These are phyloP conservation scores for Ochropleura plecta DNA, from an alignment of 2,888 invertebrate genomes.

Conservation along the genomic window DNA sequence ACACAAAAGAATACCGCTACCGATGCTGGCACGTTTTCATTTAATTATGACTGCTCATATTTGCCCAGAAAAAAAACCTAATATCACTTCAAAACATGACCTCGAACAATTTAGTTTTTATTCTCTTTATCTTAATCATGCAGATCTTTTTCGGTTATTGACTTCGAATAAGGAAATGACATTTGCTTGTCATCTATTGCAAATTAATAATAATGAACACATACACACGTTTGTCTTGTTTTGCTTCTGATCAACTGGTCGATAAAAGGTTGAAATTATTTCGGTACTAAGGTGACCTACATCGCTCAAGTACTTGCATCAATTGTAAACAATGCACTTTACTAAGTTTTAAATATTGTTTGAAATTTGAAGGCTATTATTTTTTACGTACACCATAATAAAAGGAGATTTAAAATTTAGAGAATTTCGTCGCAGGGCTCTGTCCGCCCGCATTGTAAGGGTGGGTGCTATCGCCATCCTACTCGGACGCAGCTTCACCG, in stretches of 20 bases:
- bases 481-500: slow-evolving; percentile 91
- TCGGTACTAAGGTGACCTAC: slow-evolving; percentile 69
- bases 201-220: slow-evolving; percentile 56
- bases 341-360: slow-evolving; percentile 47
- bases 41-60: slow-evolving; percentile 27
- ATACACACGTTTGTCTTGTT: slow-evolving; percentile 55
- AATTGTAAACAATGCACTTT: slow-evolving; percentile 34
- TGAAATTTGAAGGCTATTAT: slow-evolving; percentile 50
- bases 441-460: slow-evolving; percentile 89
- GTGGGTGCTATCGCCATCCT: slow-evolving; percentile 90
- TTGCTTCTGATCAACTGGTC: slow-evolving; percentile 65
- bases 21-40: slow-evolving; percentile 1
- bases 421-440: slow-evolving; percentile 87
- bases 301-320: slow-evolving; percentile 57
- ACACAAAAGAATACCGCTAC: slow-evolving; percentile 11
- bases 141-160: slow-evolving; percentile 75
- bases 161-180: slow-evolving; percentile 76
- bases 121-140: slow-evolving; percentile 48
- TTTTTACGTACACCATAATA: slow-evolving; percentile 72
- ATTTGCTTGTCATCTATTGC: slow-evolving; percentile 68
- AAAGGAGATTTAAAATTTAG: slow-evolving; percentile 87
- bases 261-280: slow-evolving; percentile 69
- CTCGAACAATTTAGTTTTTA: slow-evolving; percentile 48
- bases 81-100: slow-evolving; percentile 39
- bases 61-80: slow-evolving; percentile 20